These are phyloP conservation scores for Drosophila bunnanda DNA, from an alignment of 2,888 invertebrate genomes.

Conservation along the genomic window DNA sequence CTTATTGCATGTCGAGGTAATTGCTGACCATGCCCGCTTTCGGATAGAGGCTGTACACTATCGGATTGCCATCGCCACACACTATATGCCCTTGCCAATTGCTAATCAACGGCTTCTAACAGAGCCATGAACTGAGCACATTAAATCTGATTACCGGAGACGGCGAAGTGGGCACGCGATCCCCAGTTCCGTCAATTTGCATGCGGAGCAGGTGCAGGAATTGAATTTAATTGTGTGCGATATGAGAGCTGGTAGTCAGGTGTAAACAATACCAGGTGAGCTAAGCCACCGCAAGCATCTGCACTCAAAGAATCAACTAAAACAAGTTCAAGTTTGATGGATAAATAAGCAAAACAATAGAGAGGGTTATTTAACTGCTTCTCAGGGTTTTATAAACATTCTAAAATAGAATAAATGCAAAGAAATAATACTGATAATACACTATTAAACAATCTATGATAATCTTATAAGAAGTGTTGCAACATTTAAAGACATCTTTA, in stretches of 20 bases:
- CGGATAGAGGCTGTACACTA: constrained; percentile 2
- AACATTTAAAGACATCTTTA: background rate
- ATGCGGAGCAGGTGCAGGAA: constrained; percentile 17
- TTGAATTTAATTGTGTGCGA: constrained; percentile 15
- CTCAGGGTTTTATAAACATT: background rate
- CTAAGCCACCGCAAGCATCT: constrained; percentile 1
- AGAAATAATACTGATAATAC: background rate
- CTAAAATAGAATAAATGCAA: background rate
- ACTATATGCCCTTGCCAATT: constrained; percentile 9
- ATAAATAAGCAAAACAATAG: background rate
- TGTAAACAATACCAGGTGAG: background rate
- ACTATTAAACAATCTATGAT: background rate
- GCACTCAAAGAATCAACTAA: constrained; percentile 2
- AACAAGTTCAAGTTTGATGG: background rate
- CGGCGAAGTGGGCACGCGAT: constrained; percentile 21
- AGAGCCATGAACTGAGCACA: constrained; percentile 6
- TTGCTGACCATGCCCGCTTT: constrained; percentile 26
- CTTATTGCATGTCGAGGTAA: constrained; percentile 42
- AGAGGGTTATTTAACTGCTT: background rate
- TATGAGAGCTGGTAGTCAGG: background rate
- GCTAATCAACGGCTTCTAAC: constrained; percentile 18
- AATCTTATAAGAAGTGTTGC: background rate
- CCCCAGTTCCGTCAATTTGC: constrained; percentile 4
- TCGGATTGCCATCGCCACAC: constrained; percentile 4
- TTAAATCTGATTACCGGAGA: constrained; percentile 28